Conservation (phyloP, 2,113 vertebrate genomes). For the Glareola pratincola region DNA sequence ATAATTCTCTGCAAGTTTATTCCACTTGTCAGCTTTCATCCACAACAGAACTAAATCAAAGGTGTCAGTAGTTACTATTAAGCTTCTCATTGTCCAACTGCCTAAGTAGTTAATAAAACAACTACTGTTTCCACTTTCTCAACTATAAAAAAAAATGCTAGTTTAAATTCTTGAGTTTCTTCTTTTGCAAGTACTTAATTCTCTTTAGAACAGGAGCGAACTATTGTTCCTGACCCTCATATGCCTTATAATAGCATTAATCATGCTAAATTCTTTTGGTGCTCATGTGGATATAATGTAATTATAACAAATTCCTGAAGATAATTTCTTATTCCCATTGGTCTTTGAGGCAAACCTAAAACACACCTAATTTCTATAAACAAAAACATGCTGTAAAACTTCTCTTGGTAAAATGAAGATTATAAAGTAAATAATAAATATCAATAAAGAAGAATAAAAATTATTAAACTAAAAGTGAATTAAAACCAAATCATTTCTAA, state of each 20-base stretch:
- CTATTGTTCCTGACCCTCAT: constrained; percentile 21
- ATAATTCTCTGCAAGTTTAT: background rate
- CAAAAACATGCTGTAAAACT: background rate
- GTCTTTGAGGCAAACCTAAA: background rate
- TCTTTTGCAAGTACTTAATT: background rate
- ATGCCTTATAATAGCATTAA: constrained; percentile 58
- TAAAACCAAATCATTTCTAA: background rate
- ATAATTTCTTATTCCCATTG: background rate
- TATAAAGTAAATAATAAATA: background rate
- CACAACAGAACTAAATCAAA: background rate
- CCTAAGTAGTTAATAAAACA: background rate
- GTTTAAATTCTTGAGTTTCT: background rate
- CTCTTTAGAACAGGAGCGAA: background rate
- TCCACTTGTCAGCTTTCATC: background rate
- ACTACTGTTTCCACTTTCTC: background rate
- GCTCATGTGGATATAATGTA: constrained; percentile 62
- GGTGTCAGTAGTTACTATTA: background rate
- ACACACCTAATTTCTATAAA: background rate
- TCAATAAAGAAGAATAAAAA: background rate
- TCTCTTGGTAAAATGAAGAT: background rate
- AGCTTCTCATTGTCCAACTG: background rate
- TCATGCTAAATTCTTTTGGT: constrained; percentile 66
- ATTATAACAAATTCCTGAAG: constrained; percentile 61
- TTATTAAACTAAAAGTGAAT: background rate
- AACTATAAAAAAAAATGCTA: background rate